phyloP scores from a whole-genome alignment of 2,113 vertebrate genomes.

The Hiodon tergisus region DNA sequence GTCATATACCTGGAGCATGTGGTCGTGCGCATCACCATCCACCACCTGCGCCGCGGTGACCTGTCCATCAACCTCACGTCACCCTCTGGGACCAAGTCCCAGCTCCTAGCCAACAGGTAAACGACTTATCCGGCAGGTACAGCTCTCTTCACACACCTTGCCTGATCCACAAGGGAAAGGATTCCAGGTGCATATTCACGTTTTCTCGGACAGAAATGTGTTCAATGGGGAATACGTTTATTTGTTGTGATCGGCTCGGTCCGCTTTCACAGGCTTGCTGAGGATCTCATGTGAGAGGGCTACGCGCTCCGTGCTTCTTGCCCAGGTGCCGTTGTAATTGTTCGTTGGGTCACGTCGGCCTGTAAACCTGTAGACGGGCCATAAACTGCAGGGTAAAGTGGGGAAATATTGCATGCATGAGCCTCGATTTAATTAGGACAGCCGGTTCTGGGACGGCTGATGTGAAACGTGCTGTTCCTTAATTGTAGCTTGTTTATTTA shows the following conservation, averaged over 20 bases:
- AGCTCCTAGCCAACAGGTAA: conserved; percentile 96
- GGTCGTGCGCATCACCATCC: conserved; percentile 90
- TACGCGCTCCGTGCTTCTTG: not conserved
- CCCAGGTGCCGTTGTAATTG: not conserved
- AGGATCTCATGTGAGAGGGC: not conserved
- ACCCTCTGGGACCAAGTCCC: conserved; percentile 94
- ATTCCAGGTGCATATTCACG: no score
- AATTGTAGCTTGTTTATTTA: not conserved
- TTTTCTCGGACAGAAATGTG: no score
- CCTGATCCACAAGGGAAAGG: not conserved
- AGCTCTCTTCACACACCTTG: not conserved
- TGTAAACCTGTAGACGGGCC: not conserved
- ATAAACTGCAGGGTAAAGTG: not conserved
- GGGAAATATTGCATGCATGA: not conserved
- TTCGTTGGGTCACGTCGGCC: not conserved
- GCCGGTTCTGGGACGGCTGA: not conserved
- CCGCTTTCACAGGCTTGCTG: not conserved
- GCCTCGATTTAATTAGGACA: not conserved
- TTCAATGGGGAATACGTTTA: no score
- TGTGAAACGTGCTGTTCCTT: not conserved
- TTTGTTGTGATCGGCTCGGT: no score
- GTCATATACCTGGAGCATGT: conserved; percentile 97
- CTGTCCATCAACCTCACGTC: conserved; percentile 96
- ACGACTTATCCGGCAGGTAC: not conserved
- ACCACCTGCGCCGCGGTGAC: conserved; percentile 90